These are phyloP conservation scores for Morphnarchus princeps DNA, from an alignment of 2,113 vertebrate species.

Conservation along the genomic window DNA sequence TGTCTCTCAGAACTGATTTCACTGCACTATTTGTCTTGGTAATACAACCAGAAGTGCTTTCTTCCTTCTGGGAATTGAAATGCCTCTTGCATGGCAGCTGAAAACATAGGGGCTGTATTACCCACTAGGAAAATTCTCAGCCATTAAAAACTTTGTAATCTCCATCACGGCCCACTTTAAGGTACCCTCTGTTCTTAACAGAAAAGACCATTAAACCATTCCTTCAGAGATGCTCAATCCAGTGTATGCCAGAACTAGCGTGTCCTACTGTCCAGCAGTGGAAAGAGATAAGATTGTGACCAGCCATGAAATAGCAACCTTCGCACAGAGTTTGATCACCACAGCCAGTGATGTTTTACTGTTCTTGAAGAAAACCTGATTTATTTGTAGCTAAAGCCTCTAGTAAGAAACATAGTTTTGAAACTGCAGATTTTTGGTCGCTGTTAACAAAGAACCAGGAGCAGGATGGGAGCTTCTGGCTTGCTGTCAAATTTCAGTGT, in stretches of 20 bases:
- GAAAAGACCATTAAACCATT: not conserved
- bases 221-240: not conserved
- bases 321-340: not conserved
- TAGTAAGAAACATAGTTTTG: not conserved
- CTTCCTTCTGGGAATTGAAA: conserved; percentile 44
- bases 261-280: not conserved
- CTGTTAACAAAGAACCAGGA: not conserved
- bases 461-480: not conserved
- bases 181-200: not conserved
- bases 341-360: not conserved
- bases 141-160: not conserved
- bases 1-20: conserved; percentile 51
- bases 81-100: not conserved
- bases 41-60: conserved; percentile 55
- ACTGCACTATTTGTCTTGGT: conserved; percentile 43
- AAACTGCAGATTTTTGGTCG: not conserved
- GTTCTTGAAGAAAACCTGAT: not conserved
- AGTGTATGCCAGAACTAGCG: not conserved
- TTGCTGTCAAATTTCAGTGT: not conserved
- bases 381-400: not conserved
- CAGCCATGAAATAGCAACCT: not conserved
- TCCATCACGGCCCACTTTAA: not conserved
- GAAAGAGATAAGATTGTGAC: not conserved
- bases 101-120: not conserved
- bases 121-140: not conserved